Base-by-base conservation (phyloP, 1,140 invertebrate species). In the Drosophila nikananu region DNA sequence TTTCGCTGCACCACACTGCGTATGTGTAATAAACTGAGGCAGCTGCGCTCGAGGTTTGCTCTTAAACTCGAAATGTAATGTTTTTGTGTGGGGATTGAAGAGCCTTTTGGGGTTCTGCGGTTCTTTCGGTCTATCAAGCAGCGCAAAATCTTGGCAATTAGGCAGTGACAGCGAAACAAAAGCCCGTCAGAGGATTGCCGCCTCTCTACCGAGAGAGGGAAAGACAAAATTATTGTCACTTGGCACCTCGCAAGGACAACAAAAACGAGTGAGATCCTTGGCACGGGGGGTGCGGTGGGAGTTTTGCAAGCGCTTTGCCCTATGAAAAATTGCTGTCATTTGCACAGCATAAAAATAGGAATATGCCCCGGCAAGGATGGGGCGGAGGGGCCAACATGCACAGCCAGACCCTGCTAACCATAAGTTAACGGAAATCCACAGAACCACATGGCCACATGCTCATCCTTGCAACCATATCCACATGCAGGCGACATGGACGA, bases 291-390 rank as follows among this genome's bases (percentile, higher is more conserved):
- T n/a, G n/a, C n/a, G 32, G 27, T 5, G 51, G 51, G 51, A 60
- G 74, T 71, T 79, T 84, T 81, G 64, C 65, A 51, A 86, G 79
- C 86, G 86, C 86, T 90, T 87, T 86, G 70, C 79, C 79, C 86
- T 90, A 90, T 90, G 86, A 90, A 90, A 90, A 90, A 90, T 90
- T 90, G 81, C 86, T 90, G 86, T 90, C 86, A 90, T 90, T 90
- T 90, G 86, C 86, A 90, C 86, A 90, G 86, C 86, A 90, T 90
- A 90, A 90, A 90, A 90, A 90, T 90, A 81, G 86, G 79, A 81
- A 82, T 74, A 84, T 81, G 72, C 70, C 41, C 27, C 57, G n/a
- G 32, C 15, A 37, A 15, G 13, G 19, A 35, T 58, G 15, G 23
- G 41, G 37, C 10, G 17, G 25, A n/a, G n/a, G 21, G 42, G 15